A percentile compares a stretch with the other conserved stretches of the same genome.
Conservation (phyloP, 2,888 invertebrate genomes). For the Cataglyphis cursor region DNA sequence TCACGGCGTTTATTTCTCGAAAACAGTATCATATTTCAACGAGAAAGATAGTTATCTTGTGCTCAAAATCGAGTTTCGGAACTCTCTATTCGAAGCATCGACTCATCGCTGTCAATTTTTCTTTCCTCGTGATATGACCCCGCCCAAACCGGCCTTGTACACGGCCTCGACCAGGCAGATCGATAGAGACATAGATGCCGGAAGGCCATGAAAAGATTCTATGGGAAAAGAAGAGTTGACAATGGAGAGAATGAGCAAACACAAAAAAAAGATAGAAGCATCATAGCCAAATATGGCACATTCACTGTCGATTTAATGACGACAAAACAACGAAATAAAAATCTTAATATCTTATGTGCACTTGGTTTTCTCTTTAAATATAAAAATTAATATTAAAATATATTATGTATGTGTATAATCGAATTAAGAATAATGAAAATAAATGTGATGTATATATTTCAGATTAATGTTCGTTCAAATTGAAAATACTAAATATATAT, state of each 20-base stretch:
- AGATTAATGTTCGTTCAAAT: not conserved
- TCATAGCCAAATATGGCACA: conserved; percentile 46
- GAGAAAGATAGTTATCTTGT: not conserved
- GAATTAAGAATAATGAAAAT: conserved; percentile 1
- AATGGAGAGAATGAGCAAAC: conserved; percentile 19
- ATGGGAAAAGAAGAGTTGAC: conserved; percentile 61
- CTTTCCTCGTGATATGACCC: conserved; percentile 61
- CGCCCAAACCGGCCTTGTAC: conserved; percentile 69
- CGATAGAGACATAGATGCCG: conserved; percentile 74
- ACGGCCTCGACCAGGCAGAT: conserved; percentile 65
- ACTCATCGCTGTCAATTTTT: conserved; percentile 60
- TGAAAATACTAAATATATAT: not conserved
- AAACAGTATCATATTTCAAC: not conserved
- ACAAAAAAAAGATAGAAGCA: conserved; percentile 10
- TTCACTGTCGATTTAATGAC: conserved; percentile 49
- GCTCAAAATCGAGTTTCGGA: conserved; percentile 9
- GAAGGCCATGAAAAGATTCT: conserved; percentile 69
- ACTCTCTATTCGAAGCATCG: conserved; percentile 8
- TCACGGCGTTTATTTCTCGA: conserved; percentile 1
- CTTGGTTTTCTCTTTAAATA: not conserved
- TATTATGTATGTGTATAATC: not conserved
- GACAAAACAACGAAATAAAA: conserved; percentile 26
- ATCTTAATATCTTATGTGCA: conserved; percentile 4
- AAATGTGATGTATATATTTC: not conserved
- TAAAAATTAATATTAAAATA: conserved; percentile 24